Evolutionary conservation across 2,888 invertebrate species (phyloP).

Genomic region (Aphelenchoides bicaudatus): DNA sequence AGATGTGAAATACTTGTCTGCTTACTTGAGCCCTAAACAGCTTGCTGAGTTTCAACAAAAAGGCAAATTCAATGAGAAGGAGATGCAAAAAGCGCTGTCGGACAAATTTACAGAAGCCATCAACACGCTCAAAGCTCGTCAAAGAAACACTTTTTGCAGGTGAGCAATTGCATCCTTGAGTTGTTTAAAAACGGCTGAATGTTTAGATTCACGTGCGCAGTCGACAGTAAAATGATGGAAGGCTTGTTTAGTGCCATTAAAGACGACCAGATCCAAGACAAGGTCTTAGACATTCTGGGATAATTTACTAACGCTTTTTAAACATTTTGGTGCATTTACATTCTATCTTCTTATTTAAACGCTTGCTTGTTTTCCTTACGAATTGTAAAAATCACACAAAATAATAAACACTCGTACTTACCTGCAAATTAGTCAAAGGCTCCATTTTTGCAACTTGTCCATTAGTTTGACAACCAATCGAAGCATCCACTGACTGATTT

Average conservation of each 20-base stretch:
- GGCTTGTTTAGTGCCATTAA: constrained; percentile 50
- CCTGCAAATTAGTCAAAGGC: constrained; percentile 89
- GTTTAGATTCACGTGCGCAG: constrained; percentile 51
- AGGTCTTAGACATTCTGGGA: constrained; percentile 3
- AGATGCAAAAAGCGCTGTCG: constrained; percentile 35
- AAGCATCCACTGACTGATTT: constrained; percentile 74
- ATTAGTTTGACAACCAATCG: constrained; percentile 74
- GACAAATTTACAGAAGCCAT: constrained; percentile 35
- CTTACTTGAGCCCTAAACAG: constrained; percentile 12
- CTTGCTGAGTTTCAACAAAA: constrained; percentile 15
- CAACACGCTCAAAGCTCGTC: constrained; percentile 22
- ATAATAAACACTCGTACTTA: constrained; percentile 47
- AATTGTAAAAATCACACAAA: not conserved
- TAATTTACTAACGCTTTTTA: not conserved
- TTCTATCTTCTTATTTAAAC: not conserved
- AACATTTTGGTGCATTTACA: constrained; percentile 4
- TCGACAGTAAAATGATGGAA: constrained; percentile 53
- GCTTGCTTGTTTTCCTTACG: not conserved
- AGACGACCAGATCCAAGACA: constrained; percentile 39
- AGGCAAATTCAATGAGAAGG: constrained; percentile 29
- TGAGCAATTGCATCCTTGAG: constrained; percentile 12
- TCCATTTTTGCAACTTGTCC: constrained; percentile 96
- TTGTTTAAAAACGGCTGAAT: not conserved
- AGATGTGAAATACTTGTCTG: constrained; percentile 29
- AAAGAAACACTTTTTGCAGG: constrained; percentile 34